Percentiles rank a stretch among this genome's conserved stretches.
Evolutionary conservation across 2,888 invertebrate species (phyloP).

Genomic region (Acleris laterana): DNA sequence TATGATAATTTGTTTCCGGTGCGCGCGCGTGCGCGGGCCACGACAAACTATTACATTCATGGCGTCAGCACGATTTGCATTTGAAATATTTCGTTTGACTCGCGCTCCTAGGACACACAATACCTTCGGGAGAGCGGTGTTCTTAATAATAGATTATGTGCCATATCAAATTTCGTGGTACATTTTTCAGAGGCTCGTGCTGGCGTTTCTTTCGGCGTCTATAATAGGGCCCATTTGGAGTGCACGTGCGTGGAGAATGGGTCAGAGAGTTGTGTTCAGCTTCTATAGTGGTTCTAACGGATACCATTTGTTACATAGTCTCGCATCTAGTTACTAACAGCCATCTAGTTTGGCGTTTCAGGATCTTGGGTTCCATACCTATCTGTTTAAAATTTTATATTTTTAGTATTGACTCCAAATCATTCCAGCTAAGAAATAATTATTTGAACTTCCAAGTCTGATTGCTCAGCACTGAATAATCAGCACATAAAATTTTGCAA

Average conservation of each 20-base stretch:
- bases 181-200: constrained; percentile 81
- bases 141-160: constrained; percentile 68
- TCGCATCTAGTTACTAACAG: constrained; percentile 32
- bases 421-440: constrained; percentile 6
- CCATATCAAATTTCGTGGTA: constrained; percentile 82
- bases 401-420: neutral
- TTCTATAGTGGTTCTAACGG: constrained; percentile 52
- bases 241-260: constrained; percentile 78
- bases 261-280: constrained; percentile 43
- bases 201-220: constrained; percentile 62
- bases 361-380: neutral
- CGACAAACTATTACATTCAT: constrained; percentile 83
- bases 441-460: constrained; percentile 6
- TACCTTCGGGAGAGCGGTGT: constrained; percentile 66
- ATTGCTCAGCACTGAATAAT: constrained; percentile 2
- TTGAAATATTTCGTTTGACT: constrained; percentile 81
- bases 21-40: constrained; percentile 80
- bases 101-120: constrained; percentile 75
- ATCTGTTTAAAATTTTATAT: neutral
- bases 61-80: constrained; percentile 83
- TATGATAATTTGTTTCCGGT: constrained; percentile 85
- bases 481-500: constrained; percentile 10
- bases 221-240: constrained; percentile 73
- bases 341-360: constrained; percentile 2
- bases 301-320: constrained; percentile 43